Evolutionary conservation across 1,140 invertebrate species (phyloP), one percentile per base, ranked within the genome.

Genomic region (Thaumatotibia leucotreta): DNA sequence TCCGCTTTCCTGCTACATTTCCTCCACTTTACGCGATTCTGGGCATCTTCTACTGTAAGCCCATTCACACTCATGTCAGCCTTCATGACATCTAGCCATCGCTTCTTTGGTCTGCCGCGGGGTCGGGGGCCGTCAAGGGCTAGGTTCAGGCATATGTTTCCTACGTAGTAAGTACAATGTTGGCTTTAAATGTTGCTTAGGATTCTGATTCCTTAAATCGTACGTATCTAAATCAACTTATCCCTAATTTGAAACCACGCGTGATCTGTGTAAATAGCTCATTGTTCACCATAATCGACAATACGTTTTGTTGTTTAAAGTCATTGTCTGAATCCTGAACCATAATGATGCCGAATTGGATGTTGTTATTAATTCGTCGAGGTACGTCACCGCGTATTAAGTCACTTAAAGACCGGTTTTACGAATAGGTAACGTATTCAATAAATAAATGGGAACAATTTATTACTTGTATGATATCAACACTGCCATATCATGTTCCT

Each of bases 321-420:
- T 54, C 24, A 54, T 54, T 54, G 52, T 54, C n/a, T 54, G 6
- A 27, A 54, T 24, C n/a, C 24, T 58, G n/a, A 58, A 58, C n/a
- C n/a, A 58, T 58, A 58, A 58, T 58, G 24, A 31, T 58, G 23
- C 20, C 24, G 5, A 58, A 58, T 31, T n/a, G 4, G 52, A 29
- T 45, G 24, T 58, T 27, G 52, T 58, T 58, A 31, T 58, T 58
- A 58, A 58, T 58, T 58, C 23, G 52, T 29, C 5, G 52, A 14
- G 24, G 24, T 58, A 58, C 27, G 52, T 58, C 52, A 58, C 17
- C 52, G 52, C 11, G 24, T 17, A 58, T 58, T 58, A 58, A 58
- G 23, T 29, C 52, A 14, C 27, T 58, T 58, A n/a, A 9, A 27
- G 52, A 58, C 52, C 52, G 52, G 52, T 58, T 58, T 22, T 14